Percentiles rank a stretch among this genome's conserved stretches.
Conservation (phyloP, 2,888 invertebrate genomes). For the Neoaliturus tenellus region DNA sequence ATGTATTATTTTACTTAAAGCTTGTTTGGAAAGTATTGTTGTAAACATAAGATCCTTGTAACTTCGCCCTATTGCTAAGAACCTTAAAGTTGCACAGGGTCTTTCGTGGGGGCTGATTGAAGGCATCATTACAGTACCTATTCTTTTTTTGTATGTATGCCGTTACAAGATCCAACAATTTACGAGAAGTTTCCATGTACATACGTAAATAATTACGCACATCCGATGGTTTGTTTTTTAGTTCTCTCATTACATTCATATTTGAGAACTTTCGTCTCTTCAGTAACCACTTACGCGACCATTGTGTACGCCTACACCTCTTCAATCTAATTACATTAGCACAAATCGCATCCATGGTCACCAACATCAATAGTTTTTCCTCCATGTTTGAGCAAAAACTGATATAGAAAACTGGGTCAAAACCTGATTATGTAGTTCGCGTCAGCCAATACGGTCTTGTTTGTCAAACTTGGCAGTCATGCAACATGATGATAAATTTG, state of each 20-base stretch:
- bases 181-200: conserved; percentile 28
- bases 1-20: conserved; percentile 23
- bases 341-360: neutral
- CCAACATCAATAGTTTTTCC: conserved; percentile 17
- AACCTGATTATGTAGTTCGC: neutral
- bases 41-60: conserved; percentile 23
- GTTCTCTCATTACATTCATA: conserved; percentile 38
- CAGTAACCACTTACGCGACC: conserved; percentile 13
- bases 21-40: conserved; percentile 18
- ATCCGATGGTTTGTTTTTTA: conserved; percentile 32
- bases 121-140: neutral
- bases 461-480: conserved; percentile 36
- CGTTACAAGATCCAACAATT: conserved; percentile 45
- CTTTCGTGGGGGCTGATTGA: neutral
- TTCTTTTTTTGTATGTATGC: conserved; percentile 33
- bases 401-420: neutral
- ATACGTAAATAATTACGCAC: conserved; percentile 36
- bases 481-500: conserved; percentile 33
- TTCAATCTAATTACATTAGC: conserved; percentile 15
- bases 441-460: conserved; percentile 15
- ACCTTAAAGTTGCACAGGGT: neutral
- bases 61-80: conserved; percentile 34
- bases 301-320: conserved; percentile 39
- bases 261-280: conserved; percentile 35
- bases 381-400: neutral